These are phyloP conservation scores for Beaufortia kweichowensis DNA, from an alignment of 2,113 vertebrate genomes.

Conservation along the genomic window DNA sequence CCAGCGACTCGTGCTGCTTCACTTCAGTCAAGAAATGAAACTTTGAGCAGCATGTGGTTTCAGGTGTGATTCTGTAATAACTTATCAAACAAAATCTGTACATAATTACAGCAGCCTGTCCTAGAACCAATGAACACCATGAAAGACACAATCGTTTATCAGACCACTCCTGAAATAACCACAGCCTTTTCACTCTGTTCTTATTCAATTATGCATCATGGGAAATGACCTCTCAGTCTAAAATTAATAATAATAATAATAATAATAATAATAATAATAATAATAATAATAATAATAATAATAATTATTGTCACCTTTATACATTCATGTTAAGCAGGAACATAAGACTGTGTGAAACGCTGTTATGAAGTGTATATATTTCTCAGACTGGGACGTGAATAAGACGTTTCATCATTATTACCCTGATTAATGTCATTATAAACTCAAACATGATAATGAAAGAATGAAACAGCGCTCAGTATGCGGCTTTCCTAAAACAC, in stretches of 20 bases:
- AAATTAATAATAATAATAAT: neutral
- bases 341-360: constrained; percentile 2
- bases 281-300: too few species aligned
- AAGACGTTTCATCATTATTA: constrained; percentile 22
- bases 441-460: neutral
- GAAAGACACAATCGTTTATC: constrained; percentile 50
- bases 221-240: neutral
- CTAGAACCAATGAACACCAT: constrained; percentile 59
- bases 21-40: constrained; percentile 32
- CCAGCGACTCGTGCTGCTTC: neutral
- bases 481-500: too few species aligned
- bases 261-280: too few species aligned
- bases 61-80: constrained; percentile 70
- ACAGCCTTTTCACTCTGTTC: too few species aligned
- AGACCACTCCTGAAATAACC: too few species aligned
- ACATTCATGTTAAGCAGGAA: constrained; percentile 47
- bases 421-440: constrained; percentile 15
- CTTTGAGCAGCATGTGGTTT: constrained; percentile 45
- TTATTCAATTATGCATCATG: neutral
- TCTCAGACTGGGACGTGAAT: constrained; percentile 16
- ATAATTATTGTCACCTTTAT: constrained; percentile 18
- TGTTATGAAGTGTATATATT: constrained; percentile 11
- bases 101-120: constrained; percentile 80
- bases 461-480: neutral
- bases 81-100: constrained; percentile 80